Conservation (phyloP, 2,113 vertebrate genomes). For the Saguinus midas region DNA sequence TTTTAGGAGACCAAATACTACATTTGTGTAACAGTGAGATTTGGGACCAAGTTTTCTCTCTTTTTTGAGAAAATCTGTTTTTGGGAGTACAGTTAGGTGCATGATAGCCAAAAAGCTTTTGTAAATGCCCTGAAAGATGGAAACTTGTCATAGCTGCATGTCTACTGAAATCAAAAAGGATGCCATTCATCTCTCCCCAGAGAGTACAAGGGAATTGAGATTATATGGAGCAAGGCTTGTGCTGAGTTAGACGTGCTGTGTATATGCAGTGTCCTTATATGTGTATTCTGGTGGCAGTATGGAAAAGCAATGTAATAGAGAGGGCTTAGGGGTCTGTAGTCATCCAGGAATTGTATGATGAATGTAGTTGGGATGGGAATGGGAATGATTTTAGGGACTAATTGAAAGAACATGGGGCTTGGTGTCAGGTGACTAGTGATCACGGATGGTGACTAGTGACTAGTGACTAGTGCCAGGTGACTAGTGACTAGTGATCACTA, state of each 20-base stretch:
- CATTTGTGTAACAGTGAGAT: neutral
- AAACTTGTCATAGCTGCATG: neutral
- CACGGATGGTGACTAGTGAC: neutral
- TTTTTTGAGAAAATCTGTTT: constrained; percentile 20
- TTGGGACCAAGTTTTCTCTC: neutral
- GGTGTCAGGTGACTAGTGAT: neutral
- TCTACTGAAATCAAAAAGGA: neutral
- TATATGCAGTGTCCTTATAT: fast-evolving
- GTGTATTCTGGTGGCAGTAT: neutral
- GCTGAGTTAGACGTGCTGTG: neutral
- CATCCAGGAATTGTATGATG: neutral
- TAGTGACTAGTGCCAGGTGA: neutral
- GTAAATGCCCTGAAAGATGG: neutral
- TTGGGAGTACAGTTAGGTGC: neutral
- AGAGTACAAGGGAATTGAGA: neutral
- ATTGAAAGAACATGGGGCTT: neutral
- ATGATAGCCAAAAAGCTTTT: neutral
- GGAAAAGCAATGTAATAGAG: too few relatives aligned
- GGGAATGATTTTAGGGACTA: neutral
- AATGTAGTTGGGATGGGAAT: neutral
- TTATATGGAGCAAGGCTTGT: neutral
- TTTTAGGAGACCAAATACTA: constrained; percentile 28
- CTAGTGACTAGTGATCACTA: neutral
- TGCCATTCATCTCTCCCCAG: neutral
- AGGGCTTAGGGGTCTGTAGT: neutral